Percentiles rank a stretch among this genome's conserved stretches.
These are phyloP conservation scores for Neotoma lepida DNA, from an alignment of 2,113 vertebrate genomes.

Conservation along the genomic window DNA sequence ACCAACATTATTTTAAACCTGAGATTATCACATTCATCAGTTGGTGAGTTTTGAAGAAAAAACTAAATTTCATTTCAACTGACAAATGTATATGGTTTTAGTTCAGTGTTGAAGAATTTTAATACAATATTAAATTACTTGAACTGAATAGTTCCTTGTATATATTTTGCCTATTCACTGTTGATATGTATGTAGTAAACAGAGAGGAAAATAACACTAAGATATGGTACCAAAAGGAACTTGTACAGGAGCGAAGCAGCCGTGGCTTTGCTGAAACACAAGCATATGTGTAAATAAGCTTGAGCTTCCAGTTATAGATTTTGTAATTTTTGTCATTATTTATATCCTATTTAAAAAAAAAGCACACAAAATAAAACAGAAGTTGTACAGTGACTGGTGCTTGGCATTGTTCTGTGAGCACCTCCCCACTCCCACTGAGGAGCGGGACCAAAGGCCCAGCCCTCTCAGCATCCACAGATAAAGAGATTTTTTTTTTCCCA, in stretches of 20 bases:
- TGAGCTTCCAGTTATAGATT: conserved; percentile 99
- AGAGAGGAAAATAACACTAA: conserved; percentile 89
- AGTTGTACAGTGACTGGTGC: conserved; percentile 91
- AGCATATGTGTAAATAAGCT: conserved; percentile 95
- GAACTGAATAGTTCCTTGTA: conserved; percentile 94
- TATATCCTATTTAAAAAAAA: conserved; percentile 93
- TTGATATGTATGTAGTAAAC: conserved; percentile 96
- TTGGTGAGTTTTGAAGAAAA: conserved; percentile 89
- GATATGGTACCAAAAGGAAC: conserved; percentile 92
- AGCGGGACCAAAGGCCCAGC: neutral
- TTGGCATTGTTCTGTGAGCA: conserved; percentile 75
- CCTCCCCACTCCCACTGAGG: neutral
- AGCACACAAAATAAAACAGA: conserved; percentile 98
- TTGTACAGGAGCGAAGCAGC: conserved; percentile 89
- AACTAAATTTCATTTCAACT: conserved; percentile 90
- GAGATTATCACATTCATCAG: conserved; percentile 89
- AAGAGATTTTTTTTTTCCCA: neutral
- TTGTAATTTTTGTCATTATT: conserved; percentile 99
- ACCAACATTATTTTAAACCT: conserved; percentile 92
- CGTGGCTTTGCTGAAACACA: conserved; percentile 93
- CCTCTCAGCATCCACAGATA: neutral
- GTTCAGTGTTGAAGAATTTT: conserved; percentile 94
- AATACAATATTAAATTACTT: conserved; percentile 96
- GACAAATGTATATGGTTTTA: conserved; percentile 91
- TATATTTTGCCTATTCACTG: conserved; percentile 98